A percentile compares a stretch with the other conserved stretches of the same genome.
Conservation (phyloP, 2,888 invertebrate genomes). For the Aphidius colemani region DNA sequence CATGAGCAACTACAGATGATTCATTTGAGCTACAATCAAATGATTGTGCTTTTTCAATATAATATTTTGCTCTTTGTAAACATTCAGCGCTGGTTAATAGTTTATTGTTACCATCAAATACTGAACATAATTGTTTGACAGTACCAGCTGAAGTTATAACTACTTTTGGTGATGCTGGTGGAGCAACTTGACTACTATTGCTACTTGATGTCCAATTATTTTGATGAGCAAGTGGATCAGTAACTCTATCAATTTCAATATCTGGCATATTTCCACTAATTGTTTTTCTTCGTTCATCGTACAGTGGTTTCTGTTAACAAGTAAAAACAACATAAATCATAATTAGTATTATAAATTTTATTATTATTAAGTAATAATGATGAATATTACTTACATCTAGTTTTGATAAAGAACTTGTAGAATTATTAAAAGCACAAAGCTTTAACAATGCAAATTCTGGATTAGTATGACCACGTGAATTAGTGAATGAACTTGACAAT, state of each 20-base stretch:
- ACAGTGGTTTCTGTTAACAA: no score
- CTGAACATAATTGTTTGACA: conserved; percentile 38
- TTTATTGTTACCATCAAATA: conserved; percentile 40
- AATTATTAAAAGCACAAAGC: not conserved
- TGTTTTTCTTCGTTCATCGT: no score
- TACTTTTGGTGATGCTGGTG: conserved; percentile 41
- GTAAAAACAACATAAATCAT: no score
- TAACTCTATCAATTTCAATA: no score
- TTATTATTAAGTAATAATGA: no score
- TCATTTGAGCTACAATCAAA: not conserved
- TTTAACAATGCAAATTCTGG: conserved; percentile 31
- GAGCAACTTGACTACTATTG: conserved; percentile 36
- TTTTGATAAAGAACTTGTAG: no score
- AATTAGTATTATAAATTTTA: no score
- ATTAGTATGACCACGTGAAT: conserved; percentile 43
- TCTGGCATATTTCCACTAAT: no score
- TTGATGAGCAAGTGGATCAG: conserved; percentile 30
- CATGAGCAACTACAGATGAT: conserved; percentile 16
- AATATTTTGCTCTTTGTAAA: conserved; percentile 36
- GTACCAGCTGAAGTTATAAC: conserved; percentile 40
- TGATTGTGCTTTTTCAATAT: conserved; percentile 36
- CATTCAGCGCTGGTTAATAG: conserved; percentile 34
- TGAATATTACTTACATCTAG: no score
- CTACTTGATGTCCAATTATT: conserved; percentile 39
- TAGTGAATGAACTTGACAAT: conserved; percentile 25